Evolutionary conservation across 2,797 vertebrate genomes (phyloP).

Genomic region (Catostomus latipinnis): DNA sequence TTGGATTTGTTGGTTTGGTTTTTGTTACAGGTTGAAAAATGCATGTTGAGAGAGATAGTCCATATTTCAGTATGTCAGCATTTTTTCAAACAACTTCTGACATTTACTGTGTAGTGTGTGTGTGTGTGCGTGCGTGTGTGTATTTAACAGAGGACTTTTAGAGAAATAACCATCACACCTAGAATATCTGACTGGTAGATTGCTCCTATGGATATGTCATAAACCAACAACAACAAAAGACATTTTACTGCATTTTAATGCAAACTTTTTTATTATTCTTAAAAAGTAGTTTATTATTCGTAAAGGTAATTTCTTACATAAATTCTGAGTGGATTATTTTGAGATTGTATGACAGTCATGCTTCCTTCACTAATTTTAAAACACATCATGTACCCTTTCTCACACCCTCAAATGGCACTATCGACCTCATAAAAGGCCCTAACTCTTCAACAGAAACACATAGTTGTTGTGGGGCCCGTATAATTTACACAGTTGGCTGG

Average conservation of each 20-base stretch:
- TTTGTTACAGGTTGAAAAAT: not conserved
- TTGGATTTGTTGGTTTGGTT: not conserved
- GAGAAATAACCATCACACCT: too few relatives aligned
- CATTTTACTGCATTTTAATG: not conserved
- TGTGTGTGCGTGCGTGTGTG: too few relatives aligned
- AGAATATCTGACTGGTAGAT: too few relatives aligned
- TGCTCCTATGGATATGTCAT: too few relatives aligned
- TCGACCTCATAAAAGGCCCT: conserved; percentile 33
- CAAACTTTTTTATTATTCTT: not conserved
- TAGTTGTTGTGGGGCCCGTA: conserved; percentile 63
- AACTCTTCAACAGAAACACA: conserved; percentile 55
- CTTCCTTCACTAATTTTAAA: not conserved
- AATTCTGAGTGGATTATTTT: not conserved
- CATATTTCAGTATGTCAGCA: too few relatives aligned
- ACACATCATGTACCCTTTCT: conserved; percentile 4
- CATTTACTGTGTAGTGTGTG: too few relatives aligned
- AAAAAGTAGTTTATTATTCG: not conserved
- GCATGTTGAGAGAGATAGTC: not conserved
- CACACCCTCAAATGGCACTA: conserved; percentile 9
- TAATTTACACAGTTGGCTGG: conserved; percentile 72
- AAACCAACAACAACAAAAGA: not conserved
- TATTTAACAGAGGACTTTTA: too few relatives aligned
- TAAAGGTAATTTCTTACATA: not conserved
- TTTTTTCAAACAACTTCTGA: too few relatives aligned
- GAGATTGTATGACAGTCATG: not conserved